A percentile compares a stretch with the other conserved stretches of the same genome.
These are phyloP conservation scores for Drosophila prostipennis DNA, from an alignment of 2,888 invertebrate genomes.

Conservation along the genomic window DNA sequence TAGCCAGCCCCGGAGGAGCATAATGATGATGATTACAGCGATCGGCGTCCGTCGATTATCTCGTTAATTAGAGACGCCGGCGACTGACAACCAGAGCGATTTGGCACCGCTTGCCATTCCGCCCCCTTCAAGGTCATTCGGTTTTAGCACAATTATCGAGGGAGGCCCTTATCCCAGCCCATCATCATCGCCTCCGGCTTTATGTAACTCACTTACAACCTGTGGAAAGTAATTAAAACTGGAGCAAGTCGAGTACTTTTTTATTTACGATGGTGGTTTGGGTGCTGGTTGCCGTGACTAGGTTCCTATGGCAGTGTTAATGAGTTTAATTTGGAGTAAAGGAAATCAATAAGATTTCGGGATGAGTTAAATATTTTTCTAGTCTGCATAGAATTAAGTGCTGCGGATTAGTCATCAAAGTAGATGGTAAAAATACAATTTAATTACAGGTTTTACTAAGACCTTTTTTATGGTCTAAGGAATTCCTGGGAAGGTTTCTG, in stretches of 20 bases:
- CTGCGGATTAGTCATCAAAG: constrained; percentile 20
- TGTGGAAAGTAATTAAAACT: constrained; percentile 69
- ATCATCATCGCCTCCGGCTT: constrained; percentile 30
- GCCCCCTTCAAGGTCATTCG: constrained; percentile 46
- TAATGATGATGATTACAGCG: constrained; percentile 58
- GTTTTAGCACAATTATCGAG: constrained; percentile 59
- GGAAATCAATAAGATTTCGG: constrained; percentile 22
- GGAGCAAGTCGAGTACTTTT: constrained; percentile 53
- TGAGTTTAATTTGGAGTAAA: constrained; percentile 27
- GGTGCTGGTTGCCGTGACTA: constrained; percentile 5
- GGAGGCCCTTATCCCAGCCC: constrained; percentile 37
- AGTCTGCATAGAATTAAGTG: constrained; percentile 15
- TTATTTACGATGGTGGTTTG: constrained; percentile 26
- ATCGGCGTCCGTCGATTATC: constrained; percentile 62
- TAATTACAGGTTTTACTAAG: constrained; percentile 3
- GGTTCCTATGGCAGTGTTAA: constrained; percentile 42
- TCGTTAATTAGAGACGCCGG: constrained; percentile 64
- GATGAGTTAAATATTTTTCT: constrained; percentile 2
- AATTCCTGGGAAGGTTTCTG: not conserved
- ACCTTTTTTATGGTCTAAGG: not conserved
- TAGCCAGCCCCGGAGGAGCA: constrained; percentile 58
- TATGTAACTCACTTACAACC: constrained; percentile 57
- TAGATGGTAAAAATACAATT: constrained; percentile 26
- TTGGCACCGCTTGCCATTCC: constrained; percentile 43
- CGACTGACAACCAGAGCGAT: constrained; percentile 26